Base-by-base conservation (phyloP, 1,140 invertebrate species). In the Coenobita brevimanus region DNA sequence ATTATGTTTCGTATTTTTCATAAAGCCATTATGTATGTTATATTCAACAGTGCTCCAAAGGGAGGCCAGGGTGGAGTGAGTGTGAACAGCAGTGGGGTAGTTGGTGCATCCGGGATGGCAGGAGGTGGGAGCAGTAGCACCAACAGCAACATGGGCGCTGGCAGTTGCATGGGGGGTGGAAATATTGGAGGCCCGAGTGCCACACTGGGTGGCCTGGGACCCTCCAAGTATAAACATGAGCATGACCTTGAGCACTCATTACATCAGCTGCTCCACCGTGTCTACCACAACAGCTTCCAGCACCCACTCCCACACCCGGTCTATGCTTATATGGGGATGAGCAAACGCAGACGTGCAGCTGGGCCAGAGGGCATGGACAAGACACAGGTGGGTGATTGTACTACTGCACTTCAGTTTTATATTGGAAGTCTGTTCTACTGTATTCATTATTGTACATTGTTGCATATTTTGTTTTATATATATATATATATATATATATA, bases 201-300 rank as follows among this genome's bases (percentile, higher is more conserved):
- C 27, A 71, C 67, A 8, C 27, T 71, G 3, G 46, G 27, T 24
- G 75, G 75, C 17, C 46, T 79, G 38, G 75, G 75, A 79, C 75
- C 75, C 13, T 87, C 85, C 24, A 87, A 87, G 36, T 87, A 87
- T 38, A 97, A 98, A 91, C 97, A 99, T 92, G 98, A 99, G 93
- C 97, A 98, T 92, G 98, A 99, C 8, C 92, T 99, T 76, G 98
- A 99, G 92, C 98, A 99, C 92, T 98, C 97, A 0, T 93, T 99
- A 38, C 98, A 99, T 93, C 98, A 99, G 93, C 92, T 99, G 64
- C 93, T 99, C 43, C 94, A 98, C 24, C 97, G 98, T 91, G 96
- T 98, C 10, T 98, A 99, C 93, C 96, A 97, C 92, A 95, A 96
- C 91, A 98, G 98, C 92, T 96, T 97, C 6, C 96, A 98, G 93